Conservation (phyloP, 2,797 vertebrate genomes). For the Danio kyathit region DNA sequence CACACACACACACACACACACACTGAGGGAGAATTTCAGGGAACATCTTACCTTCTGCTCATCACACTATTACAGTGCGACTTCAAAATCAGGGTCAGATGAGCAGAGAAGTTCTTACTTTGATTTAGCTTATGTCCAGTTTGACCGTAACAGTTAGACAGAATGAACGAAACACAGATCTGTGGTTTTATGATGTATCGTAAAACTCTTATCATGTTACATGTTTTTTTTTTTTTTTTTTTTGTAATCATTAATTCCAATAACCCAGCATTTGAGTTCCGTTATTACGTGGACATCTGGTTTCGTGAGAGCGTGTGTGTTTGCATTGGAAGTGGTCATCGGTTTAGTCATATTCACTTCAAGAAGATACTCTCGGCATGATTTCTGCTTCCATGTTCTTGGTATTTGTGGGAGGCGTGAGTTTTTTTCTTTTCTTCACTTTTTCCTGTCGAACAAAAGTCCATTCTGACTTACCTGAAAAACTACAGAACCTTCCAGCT, state of each 20-base stretch:
- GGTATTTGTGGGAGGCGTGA: constrained; percentile 42
- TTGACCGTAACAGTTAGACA: not conserved
- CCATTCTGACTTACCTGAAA: not conserved
- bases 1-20: not conserved
- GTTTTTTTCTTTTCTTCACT: not conserved
- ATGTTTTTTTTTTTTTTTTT: not conserved
- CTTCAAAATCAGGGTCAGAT: not conserved
- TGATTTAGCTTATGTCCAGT: constrained; percentile 7
- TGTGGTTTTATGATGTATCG: not conserved
- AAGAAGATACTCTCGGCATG: not conserved
- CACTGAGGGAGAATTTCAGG: constrained; percentile 5
- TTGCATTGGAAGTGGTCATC: constrained; percentile 33
- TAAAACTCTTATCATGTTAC: not conserved
- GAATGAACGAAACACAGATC: too few relatives aligned
- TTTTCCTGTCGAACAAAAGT: not conserved
- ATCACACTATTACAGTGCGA: not conserved
- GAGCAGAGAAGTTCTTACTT: constrained; percentile 2
- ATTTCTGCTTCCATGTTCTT: not conserved
- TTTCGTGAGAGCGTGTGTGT: not conserved
- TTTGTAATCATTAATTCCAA: not conserved
- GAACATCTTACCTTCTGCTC: constrained; percentile 27
- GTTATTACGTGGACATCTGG: constrained; percentile 49
- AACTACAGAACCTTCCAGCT: not conserved
- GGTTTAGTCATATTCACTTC: constrained; percentile 42
- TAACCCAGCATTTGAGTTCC: constrained; percentile 21